Base-by-base conservation (phyloP, 2,888 invertebrate species). In the Chymomyza fuscimana region DNA sequence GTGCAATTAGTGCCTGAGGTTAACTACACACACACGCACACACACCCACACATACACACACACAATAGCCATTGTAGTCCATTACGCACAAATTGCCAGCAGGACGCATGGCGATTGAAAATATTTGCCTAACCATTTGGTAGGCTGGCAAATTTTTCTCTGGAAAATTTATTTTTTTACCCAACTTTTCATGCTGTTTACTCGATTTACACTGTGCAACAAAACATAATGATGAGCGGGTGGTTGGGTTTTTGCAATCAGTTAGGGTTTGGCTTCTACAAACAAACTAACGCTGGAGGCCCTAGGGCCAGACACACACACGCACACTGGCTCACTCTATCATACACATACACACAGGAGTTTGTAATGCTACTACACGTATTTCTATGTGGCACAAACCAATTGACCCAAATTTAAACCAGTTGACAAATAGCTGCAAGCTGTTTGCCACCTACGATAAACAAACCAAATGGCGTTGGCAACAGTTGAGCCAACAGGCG, bases 341-440 rank as follows among this genome's bases (percentile, higher is more conserved):
- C 7, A 32, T 32, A 32, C 32, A 46, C 68, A 58, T 5, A 56
- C 50, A 40, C 32, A 32, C 32, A 22, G 29, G 22, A 54, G 16
- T 10, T 32, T 46, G 40, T 46, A 46, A 46, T 46, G 40, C 40
- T 46, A 46, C 40, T 12, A 63, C 73, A 61, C 65, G 58, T 69
- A 69, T 69, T 69, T 60, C 65, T 68, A 65, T 84, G 82, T 78
- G 88, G 78, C 85, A 70, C 81, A 75, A 82, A 78, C 87, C 87
- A 87, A 86, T 86, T 82, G 86, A 87, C 86, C 88, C 85, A 81
- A 86, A 87, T 87, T 80, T 85, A 88, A 88, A 82, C 77, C 76
- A 74, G 79, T 77, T 77, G 81, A 83, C 81, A 82, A 82, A 82
- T 81, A 81, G 85, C 86, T 88, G 80, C 80, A 72, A 79, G 87